Evolutionary conservation across 2,888 invertebrate genomes (phyloP).

Genomic region (Aleiodes leptofemur): DNA sequence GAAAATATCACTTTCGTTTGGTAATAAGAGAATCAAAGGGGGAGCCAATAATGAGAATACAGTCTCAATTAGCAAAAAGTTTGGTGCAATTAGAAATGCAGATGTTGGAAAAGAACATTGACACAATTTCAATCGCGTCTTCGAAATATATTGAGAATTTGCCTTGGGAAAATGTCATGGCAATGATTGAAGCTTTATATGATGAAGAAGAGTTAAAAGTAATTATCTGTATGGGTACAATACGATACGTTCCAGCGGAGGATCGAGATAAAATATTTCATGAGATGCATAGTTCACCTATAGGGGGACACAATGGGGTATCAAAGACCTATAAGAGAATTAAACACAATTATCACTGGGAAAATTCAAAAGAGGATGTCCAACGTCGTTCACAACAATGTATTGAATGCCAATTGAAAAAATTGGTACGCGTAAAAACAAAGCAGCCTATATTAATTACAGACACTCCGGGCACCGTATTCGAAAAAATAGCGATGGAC

Average conservation of each 20-base stretch:
- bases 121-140: too few species aligned
- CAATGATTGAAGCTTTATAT: too few species aligned
- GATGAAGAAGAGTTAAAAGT: neutral
- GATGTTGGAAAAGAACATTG: too few species aligned
- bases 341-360: conserved; percentile 37
- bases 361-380: conserved; percentile 37
- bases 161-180: too few species aligned
- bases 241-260: neutral
- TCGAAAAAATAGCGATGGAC: conserved; percentile 36
- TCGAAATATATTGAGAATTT: too few species aligned
- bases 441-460: conserved; percentile 44
- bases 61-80: too few species aligned
- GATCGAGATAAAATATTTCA: conserved; percentile 11
- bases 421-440: too few species aligned
- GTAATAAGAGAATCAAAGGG: too few species aligned
- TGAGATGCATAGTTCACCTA: conserved; percentile 6
- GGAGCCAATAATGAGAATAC: too few species aligned
- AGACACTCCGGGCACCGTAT: conserved; percentile 35
- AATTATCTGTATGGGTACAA: conserved; percentile 1
- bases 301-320: conserved; percentile 40
- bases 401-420: neutral
- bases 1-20: too few species aligned
- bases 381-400: conserved; percentile 30
- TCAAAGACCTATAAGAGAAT: conserved; percentile 42
- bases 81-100: too few species aligned